These are phyloP conservation scores for Brachynemurus nebulosus DNA, from an alignment of 2,888 invertebrate genomes.

Conservation along the genomic window DNA sequence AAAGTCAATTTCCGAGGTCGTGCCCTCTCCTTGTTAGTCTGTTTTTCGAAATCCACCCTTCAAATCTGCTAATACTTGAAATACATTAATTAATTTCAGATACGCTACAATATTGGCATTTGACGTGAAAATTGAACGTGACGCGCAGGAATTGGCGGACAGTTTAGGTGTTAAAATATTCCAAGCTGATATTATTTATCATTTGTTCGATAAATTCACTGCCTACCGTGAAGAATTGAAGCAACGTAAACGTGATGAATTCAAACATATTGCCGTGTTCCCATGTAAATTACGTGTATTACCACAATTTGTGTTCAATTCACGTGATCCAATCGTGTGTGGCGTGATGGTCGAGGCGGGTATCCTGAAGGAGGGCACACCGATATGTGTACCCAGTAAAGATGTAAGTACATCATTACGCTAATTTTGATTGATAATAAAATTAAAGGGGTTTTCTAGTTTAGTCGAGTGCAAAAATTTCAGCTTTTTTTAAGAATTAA, in stretches of 20 bases:
- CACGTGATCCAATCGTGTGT: constrained; percentile 93
- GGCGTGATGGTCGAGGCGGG: constrained; percentile 95
- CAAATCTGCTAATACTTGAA: too few species aligned
- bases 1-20: too few species aligned
- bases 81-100: constrained; percentile 33
- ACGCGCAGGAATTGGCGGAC: constrained; percentile 96
- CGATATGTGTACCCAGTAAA: constrained; percentile 92
- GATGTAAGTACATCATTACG: constrained; percentile 49
- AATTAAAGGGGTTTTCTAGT: too few species aligned
- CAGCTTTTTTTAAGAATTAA: too few species aligned
- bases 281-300: constrained; percentile 82
- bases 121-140: constrained; percentile 95
- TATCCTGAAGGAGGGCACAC: constrained; percentile 89
- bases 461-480: too few species aligned
- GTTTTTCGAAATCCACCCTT: too few species aligned
- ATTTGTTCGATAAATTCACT: constrained; percentile 95
- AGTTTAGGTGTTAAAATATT: constrained; percentile 88
- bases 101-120: constrained; percentile 98
- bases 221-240: constrained; percentile 83
- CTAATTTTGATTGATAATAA: too few species aligned
- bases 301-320: constrained; percentile 93
- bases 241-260: constrained; percentile 83
- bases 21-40: too few species aligned
- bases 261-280: constrained; percentile 95
- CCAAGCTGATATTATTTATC: constrained; percentile 98